A percentile compares a stretch with the other conserved stretches of the same genome.
phyloP scores from a whole-genome alignment of 2,888 invertebrate genomes.

The Andrena bucephala region DNA sequence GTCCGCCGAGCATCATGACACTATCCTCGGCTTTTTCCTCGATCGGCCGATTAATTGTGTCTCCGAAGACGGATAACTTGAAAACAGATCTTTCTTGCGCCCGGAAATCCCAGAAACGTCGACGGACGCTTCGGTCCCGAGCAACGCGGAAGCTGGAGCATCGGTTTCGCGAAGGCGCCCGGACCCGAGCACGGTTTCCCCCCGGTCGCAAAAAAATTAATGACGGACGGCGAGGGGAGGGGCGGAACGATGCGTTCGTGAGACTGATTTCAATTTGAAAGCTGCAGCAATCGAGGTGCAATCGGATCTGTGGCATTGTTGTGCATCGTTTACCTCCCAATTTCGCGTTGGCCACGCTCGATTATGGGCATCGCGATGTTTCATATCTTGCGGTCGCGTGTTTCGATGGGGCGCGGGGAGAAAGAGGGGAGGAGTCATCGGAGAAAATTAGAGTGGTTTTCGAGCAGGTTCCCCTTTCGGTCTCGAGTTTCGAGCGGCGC shows the following conservation, averaged over 20 bases:
- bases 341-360: slow-evolving; percentile 48
- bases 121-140: background rate
- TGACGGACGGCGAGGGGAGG: background rate
- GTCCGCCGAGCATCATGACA: background rate
- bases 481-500: slow-evolving; percentile 2
- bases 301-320: slow-evolving; percentile 54
- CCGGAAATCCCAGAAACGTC: background rate
- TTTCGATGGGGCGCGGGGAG: slow-evolving; percentile 9
- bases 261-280: slow-evolving; percentile 58
- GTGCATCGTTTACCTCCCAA: slow-evolving; percentile 61
- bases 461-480: slow-evolving; percentile 41
- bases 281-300: background rate
- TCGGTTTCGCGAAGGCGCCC: background rate
- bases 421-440: slow-evolving; percentile 4
- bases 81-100: no score
- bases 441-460: slow-evolving; percentile 58
- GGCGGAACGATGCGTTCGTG: slow-evolving; percentile 43
- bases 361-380: slow-evolving; percentile 42
- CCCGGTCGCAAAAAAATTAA: slow-evolving; percentile 22
- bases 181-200: background rate
- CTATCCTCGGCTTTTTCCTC: no score
- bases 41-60: no score
- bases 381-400: slow-evolving; percentile 46
- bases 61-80: no score
- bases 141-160: slow-evolving; percentile 15